phyloP scores from a whole-genome alignment of 2,113 vertebrate genomes.

The Glaucidium brasilianum region DNA sequence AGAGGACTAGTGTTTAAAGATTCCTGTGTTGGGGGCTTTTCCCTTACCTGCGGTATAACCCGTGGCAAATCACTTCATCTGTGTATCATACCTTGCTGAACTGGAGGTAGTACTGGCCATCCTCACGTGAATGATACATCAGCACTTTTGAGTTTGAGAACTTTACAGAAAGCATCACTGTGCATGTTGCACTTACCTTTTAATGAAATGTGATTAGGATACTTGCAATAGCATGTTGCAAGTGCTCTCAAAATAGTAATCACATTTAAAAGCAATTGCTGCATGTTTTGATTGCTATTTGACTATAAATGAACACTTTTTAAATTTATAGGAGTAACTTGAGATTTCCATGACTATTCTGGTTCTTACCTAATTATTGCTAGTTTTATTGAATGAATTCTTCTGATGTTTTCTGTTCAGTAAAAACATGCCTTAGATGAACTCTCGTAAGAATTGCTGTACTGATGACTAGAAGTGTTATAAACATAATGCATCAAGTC shows the following conservation, averaged over 20 bases:
- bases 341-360: neutral
- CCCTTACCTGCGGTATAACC: neutral
- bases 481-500: neutral
- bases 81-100: neutral
- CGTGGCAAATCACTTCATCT: neutral
- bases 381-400: neutral
- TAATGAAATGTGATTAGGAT: neutral
- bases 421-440: neutral
- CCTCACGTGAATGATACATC: neutral
- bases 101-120: neutral
- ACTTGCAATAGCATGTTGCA: neutral
- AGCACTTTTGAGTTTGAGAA: neutral
- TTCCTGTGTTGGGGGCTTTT: neutral
- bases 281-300: neutral
- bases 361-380: neutral
- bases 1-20: neutral
- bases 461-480: neutral
- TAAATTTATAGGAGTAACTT: neutral
- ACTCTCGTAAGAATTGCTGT: neutral
- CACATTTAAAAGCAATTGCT: neutral
- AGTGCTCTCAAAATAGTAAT: neutral
- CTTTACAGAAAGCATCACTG: neutral
- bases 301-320: neutral
- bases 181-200: neutral
- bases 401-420: neutral